Conservation (phyloP, 30 jellyfish, hydroid and myxozoan genomes). For the Morbakka virulenta region DNA sequence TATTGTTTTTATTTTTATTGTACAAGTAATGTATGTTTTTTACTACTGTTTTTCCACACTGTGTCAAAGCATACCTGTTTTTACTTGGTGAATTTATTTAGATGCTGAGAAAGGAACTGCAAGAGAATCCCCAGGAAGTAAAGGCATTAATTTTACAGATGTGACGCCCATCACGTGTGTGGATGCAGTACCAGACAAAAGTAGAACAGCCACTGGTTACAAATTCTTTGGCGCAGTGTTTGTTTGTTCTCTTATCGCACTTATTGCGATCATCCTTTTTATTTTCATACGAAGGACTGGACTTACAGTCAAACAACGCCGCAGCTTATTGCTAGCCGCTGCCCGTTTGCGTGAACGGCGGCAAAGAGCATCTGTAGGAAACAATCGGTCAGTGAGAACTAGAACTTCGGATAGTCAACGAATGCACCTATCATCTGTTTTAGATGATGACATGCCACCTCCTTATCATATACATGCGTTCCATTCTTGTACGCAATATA, state of each 20-base stretch:
- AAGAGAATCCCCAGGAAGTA: too few species aligned
- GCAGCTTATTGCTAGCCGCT: neutral
- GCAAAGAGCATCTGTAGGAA: conserved; percentile 34
- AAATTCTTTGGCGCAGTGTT: conserved; percentile 49
- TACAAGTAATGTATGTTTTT: too few species aligned
- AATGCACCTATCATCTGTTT: too few species aligned
- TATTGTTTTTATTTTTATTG: too few species aligned
- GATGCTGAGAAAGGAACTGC: too few species aligned
- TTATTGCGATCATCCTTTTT: neutral
- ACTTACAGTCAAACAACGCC: conserved; percentile 12
- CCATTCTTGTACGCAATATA: conserved; percentile 9
- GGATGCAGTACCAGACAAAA: neutral
- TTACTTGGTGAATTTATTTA: too few species aligned
- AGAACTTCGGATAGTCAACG: neutral
- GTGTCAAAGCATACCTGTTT: too few species aligned
- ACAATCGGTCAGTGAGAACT: conserved; percentile 34
- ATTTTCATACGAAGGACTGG: conserved; percentile 33
- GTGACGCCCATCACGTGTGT: conserved; percentile 4
- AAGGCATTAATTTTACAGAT: neutral
- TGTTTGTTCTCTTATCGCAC: conserved; percentile 9
- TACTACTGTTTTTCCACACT: too few species aligned
- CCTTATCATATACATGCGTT: conserved; percentile 16
- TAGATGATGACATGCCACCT: conserved; percentile 66
- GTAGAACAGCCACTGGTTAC: conserved; percentile 13
- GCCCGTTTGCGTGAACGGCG: neutral